phyloP scores from a whole-genome alignment of 37 sponge, comb jelly and placozoan species.

The Cliona cf. orientalis region DNA sequence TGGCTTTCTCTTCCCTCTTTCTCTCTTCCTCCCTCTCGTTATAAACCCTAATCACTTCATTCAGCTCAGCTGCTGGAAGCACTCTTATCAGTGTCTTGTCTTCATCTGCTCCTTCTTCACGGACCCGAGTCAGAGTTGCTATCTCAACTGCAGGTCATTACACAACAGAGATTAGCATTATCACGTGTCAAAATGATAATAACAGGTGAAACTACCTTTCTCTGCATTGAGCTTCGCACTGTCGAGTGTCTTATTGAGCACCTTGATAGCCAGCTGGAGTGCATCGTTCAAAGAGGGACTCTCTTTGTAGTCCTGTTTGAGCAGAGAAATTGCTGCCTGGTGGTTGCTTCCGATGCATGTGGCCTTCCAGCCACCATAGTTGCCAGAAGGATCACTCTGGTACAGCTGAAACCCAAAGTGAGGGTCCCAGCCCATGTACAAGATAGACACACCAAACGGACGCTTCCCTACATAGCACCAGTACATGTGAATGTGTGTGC shows the following conservation, averaged over 20 bases:
- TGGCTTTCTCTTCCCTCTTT: slow-evolving; percentile 76
- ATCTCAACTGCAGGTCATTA: slow-evolving; percentile 87
- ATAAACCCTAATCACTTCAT: slow-evolving; percentile 68
- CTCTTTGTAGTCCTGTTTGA: slow-evolving; percentile 98
- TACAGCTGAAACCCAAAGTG: slow-evolving; percentile 96
- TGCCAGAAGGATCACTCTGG: slow-evolving; percentile 98
- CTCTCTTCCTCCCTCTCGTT: slow-evolving; percentile 63
- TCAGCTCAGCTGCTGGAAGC: slow-evolving; percentile 70
- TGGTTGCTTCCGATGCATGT: slow-evolving; percentile 98
- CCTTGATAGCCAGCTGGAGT: slow-evolving; percentile 90
- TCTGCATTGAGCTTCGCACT: slow-evolving; percentile 89
- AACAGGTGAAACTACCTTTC: slow-evolving; percentile 50
- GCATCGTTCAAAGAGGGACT: slow-evolving; percentile 85
- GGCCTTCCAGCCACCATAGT: slow-evolving; percentile 99
- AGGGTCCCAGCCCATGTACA: slow-evolving; percentile 99
- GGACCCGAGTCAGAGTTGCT: slow-evolving; percentile 84
- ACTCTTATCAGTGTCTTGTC: slow-evolving; percentile 80
- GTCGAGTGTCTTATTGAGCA: slow-evolving; percentile 95
- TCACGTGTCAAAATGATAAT: neutral
- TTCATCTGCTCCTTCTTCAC: slow-evolving; percentile 31
- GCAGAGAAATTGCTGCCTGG: slow-evolving; percentile 92
- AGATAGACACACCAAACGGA: slow-evolving; percentile 97
- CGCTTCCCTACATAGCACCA: slow-evolving; percentile 53
- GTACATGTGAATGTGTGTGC: neutral
- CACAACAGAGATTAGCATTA: neutral